Evolutionary conservation across 2,888 invertebrate species (phyloP), one percentile per base, ranked within the genome.

Genomic region (Xylota segnis): DNA sequence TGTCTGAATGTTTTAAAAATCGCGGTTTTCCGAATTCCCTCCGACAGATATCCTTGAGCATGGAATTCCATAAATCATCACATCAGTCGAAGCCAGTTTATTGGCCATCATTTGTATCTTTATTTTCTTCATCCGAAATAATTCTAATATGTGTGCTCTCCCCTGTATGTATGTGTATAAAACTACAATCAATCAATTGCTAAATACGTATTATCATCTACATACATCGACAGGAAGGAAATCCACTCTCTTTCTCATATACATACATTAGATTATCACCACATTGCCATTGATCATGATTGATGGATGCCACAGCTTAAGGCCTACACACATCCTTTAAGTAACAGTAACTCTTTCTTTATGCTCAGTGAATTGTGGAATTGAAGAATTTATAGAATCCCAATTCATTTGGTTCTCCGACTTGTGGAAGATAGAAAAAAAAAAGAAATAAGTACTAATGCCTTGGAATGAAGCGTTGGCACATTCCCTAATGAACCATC

Each of bases 101-200:
- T 47, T 47, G 47, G 10, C 47, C 16, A 18, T 47, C 16, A 23
- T 50, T 50, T 50, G 1, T 45, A 43, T 47, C 6, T 16, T 16
- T n/a, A n/a, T n/a, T 50, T 12, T 27, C 52, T 23, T 23, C 27
- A 1, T 1, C n/a, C n/a, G 27, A 50, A 50, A 12, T 23, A 50
- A 50, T 4, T 0, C 50, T 12, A 32, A 7, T n/a, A 54, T n/a
- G n/a, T n/a, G n/a, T n/a, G n/a, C n/a, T n/a, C 14, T 10, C 32
- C n/a, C 9, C 4, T 40, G 12, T n/a, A 0, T 29, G n/a, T n/a
- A n/a, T 29, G 10, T 58, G 0, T 2, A 18, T 37, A 52, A 18
- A 37, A 52, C 52, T 37, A 34, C 59, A 71, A 71, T 71, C 50
- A 47, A 59, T 71, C 71, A 59, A 47, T 34, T 34, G 27, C 23